Conservation (phyloP, 2,797 vertebrate species). For the Cyprinodon diabolis region DNA sequence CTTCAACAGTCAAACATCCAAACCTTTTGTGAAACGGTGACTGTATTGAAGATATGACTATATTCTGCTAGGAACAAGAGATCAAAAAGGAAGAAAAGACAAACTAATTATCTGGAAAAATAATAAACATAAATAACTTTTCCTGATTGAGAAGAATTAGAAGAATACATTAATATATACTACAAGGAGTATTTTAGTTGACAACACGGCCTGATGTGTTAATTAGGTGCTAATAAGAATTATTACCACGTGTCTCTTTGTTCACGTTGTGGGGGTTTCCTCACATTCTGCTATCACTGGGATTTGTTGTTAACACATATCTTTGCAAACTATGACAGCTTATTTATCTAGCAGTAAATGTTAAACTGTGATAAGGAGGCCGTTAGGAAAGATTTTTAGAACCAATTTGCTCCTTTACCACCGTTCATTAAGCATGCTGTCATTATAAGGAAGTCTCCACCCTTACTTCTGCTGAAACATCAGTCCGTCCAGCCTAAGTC, state of each 20-base stretch:
- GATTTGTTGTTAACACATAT: constrained; percentile 26
- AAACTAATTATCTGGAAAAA: constrained; percentile 9
- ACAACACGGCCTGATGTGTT: constrained; percentile 2
- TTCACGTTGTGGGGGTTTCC: not conserved
- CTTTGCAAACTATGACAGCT: constrained; percentile 8
- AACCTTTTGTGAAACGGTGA: not conserved
- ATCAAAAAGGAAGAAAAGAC: constrained; percentile 11
- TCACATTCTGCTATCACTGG: constrained; percentile 12
- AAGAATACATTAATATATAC: constrained; percentile 2
- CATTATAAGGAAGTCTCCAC: constrained; percentile 59
- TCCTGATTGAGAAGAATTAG: constrained; percentile 14
- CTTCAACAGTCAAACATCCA: not conserved
- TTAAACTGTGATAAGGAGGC: constrained; percentile 3
- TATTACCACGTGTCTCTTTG: constrained; percentile 13
- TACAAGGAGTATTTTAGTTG: not conserved
- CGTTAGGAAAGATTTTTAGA: constrained; percentile 43
- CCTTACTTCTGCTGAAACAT: constrained; percentile 66
- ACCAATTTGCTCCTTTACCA: constrained; percentile 51
- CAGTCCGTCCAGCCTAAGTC: constrained; percentile 45
- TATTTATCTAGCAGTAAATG: not conserved
- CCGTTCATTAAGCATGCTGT: constrained; percentile 42
- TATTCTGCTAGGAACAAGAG: constrained; percentile 16
- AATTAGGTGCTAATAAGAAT: constrained; percentile 13
- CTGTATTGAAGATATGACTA: not conserved
- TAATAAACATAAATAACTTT: constrained; percentile 8